A percentile compares a stretch with the other conserved stretches of the same genome.
Evolutionary conservation across 2,888 invertebrate species (phyloP).

Genomic region (Laspeyria flexula): DNA sequence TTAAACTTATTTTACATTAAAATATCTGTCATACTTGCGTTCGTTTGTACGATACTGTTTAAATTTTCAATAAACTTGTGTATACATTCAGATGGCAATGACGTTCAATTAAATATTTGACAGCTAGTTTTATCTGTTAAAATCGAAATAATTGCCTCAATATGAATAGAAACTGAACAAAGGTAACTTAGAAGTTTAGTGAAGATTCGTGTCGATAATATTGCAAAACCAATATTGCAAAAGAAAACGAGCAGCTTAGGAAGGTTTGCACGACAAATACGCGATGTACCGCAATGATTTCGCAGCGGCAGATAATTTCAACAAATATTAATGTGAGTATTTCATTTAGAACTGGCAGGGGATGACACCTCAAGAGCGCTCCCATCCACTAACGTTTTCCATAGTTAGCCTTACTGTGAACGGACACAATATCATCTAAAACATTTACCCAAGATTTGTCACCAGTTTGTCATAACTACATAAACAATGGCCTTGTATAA

Average conservation of each 20-base stretch:
- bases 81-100: no score
- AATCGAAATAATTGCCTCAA: neutral
- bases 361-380: neutral
- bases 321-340: slow-evolving; percentile 1
- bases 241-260: neutral
- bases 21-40: no score
- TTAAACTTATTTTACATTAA: no score
- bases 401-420: slow-evolving; percentile 34
- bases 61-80: no score
- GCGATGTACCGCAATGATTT: neutral
- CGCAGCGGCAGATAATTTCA: neutral
- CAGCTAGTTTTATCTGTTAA: no score
- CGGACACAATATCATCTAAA: slow-evolving; percentile 24
- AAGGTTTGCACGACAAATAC: slow-evolving; percentile 6
- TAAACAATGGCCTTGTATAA: slow-evolving; percentile 78
- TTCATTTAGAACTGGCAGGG: neutral
- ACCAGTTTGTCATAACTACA: slow-evolving; percentile 50
- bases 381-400: neutral
- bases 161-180: neutral
- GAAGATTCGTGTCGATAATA: neutral
- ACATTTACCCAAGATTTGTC: slow-evolving; percentile 53
- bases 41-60: no score
- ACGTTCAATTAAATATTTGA: no score
- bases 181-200: neutral
- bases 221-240: neutral